Percentiles rank a stretch among this genome's conserved stretches.
Evolutionary conservation across 2,797 vertebrate genomes (phyloP).

Genomic region (Xenops minutus): DNA sequence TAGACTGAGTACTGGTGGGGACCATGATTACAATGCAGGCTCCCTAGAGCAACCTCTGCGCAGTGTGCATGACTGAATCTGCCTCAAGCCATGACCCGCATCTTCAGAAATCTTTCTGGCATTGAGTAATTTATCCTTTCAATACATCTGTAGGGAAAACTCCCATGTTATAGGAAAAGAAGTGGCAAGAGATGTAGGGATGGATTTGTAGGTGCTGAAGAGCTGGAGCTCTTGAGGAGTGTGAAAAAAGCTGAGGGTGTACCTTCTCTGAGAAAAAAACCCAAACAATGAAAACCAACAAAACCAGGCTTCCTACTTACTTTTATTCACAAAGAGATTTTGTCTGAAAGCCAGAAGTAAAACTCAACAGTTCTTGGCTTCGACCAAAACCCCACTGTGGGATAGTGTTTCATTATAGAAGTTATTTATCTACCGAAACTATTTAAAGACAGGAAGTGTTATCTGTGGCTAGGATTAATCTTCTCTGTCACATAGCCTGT

Average conservation of each 20-base stretch:
- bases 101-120: slow-evolving; percentile 22
- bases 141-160: background rate
- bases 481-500: slow-evolving; percentile 43
- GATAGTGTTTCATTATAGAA: slow-evolving; percentile 40
- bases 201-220: background rate
- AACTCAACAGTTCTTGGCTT: slow-evolving; percentile 29
- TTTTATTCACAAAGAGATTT: background rate
- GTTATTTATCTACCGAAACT: slow-evolving; percentile 50
- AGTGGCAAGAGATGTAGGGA: background rate
- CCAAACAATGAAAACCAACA: background rate
- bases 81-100: background rate
- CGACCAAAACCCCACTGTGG: slow-evolving; percentile 18
- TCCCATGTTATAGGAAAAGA: background rate
- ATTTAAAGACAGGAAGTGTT: slow-evolving; percentile 63
- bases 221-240: background rate
- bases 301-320: background rate
- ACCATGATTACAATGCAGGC: background rate
- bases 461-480: slow-evolving; percentile 60
- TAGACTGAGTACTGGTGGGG: background rate
- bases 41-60: background rate
- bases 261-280: background rate
- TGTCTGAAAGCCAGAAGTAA: slow-evolving; percentile 36
- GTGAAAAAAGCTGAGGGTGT: background rate
- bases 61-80: background rate
- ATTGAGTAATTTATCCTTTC: background rate